Percentiles rank a stretch among this genome's conserved stretches.
Evolutionary conservation across 1,140 invertebrate genomes (phyloP).

Genomic region (Brachionus plicatilis): DNA sequence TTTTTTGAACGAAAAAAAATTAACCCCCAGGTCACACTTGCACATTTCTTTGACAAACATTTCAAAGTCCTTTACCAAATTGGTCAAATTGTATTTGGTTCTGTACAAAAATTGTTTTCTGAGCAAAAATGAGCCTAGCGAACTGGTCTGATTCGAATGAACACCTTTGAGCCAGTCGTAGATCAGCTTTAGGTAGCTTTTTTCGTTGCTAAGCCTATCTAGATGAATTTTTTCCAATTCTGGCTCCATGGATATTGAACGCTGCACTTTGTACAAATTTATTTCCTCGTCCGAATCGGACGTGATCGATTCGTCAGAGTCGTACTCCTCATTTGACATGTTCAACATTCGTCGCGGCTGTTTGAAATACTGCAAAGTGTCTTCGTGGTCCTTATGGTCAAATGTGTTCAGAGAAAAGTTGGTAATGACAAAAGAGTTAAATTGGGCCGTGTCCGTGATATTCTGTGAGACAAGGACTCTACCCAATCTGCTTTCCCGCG

Average conservation of each 20-base stretch:
- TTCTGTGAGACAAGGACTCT: not conserved
- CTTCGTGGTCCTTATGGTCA: conserved; percentile 1
- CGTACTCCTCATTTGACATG: not conserved
- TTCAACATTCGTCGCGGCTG: not conserved
- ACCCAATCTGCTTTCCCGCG: not conserved
- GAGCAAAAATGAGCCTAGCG: not conserved
- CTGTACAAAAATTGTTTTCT: conserved; percentile 1
- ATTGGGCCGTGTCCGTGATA: not conserved
- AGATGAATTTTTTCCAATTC: conserved; percentile 1
- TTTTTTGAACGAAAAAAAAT: conserved; percentile 25
- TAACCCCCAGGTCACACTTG: not conserved
- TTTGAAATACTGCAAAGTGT: not conserved
- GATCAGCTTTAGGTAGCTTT: not conserved
- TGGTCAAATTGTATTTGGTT: conserved; percentile 35
- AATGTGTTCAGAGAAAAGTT: not conserved
- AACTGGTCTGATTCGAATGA: not conserved
- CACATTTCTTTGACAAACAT: not conserved
- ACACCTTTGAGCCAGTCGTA: conserved; percentile 23
- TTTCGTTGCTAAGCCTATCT: not conserved
- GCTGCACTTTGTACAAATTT: conserved; percentile 11
- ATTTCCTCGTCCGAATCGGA: not conserved
- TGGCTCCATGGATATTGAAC: conserved; percentile 22
- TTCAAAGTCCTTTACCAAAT: conserved; percentile 28
- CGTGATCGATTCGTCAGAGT: not conserved
- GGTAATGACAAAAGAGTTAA: not conserved